Evolutionary conservation across 2,113 vertebrate species (phyloP).

Genomic region (Puffinus mauretanicus): DNA sequence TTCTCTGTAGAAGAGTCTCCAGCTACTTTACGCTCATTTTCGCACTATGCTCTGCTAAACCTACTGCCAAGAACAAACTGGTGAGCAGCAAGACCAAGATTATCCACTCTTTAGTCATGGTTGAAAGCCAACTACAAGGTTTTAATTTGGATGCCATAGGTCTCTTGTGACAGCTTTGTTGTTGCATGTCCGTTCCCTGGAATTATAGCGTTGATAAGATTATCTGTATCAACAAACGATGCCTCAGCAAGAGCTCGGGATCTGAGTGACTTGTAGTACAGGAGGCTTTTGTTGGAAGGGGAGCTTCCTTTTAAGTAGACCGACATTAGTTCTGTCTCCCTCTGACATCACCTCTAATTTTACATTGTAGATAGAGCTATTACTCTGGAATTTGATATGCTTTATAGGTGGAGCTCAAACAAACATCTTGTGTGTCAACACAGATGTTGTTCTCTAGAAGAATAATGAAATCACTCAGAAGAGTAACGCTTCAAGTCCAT

Average conservation of each 20-base stretch:
- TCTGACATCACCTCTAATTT: conserved; percentile 29
- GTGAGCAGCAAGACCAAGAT: neutral
- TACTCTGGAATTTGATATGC: neutral
- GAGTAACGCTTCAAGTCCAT: neutral
- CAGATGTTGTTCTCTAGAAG: neutral
- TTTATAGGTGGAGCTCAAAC: conserved; percentile 36
- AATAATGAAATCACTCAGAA: neutral
- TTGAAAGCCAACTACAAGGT: neutral
- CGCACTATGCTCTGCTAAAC: neutral
- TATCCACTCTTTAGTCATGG: neutral
- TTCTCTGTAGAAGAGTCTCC: neutral
- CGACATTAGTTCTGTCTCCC: neutral
- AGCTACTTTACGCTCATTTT: neutral
- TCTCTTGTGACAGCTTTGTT: neutral
- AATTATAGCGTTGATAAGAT: neutral
- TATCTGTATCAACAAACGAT: neutral
- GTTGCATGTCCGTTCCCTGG: neutral
- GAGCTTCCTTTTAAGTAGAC: neutral
- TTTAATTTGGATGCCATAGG: neutral
- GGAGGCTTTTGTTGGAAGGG: neutral
- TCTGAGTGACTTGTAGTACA: neutral
- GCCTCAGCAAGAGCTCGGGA: neutral
- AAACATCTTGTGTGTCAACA: neutral
- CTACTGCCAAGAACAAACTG: neutral
- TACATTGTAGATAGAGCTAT: neutral